These are phyloP conservation scores for Fulica atra DNA, from an alignment of 2,113 vertebrate species.

Conservation along the genomic window DNA sequence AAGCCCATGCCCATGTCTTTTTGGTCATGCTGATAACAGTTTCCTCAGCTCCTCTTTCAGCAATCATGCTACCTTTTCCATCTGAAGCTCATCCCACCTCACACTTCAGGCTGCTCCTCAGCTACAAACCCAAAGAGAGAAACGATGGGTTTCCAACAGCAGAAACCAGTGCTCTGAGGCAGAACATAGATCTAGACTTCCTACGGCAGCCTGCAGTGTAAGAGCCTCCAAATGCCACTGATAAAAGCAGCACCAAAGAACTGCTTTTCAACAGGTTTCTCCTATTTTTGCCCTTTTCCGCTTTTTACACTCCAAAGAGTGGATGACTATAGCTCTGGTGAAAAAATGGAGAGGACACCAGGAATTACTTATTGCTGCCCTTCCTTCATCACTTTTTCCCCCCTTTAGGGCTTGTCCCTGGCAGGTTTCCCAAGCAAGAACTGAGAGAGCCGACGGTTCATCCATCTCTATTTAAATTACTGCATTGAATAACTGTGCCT, in stretches of 20 bases:
- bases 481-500: slow-evolving; percentile 39
- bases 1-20: rapidly evolving
- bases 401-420: not conserved
- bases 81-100: not conserved
- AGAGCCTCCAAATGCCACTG: not conserved
- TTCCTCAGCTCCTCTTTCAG: not conserved
- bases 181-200: not conserved
- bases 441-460: not conserved
- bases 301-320: not conserved
- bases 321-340: rapidly evolving
- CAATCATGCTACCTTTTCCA: rapidly evolving
- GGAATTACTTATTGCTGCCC: not conserved
- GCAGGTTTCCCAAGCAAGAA: slow-evolving; percentile 27
- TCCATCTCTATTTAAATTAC: slow-evolving; percentile 56
- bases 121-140: rapidly evolving
- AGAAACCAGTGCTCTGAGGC: rapidly evolving
- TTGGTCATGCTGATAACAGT: not conserved
- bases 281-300: not conserved
- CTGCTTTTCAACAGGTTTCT: not conserved
- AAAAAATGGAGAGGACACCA: not conserved
- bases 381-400: not conserved
- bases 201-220: not conserved
- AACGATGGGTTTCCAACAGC: not conserved
- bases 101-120: not conserved
- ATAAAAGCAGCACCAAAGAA: not conserved